A percentile compares a stretch with the other conserved stretches of the same genome.
phyloP scores from a whole-genome alignment of 2,797 vertebrate species.

The Karalla daura region DNA sequence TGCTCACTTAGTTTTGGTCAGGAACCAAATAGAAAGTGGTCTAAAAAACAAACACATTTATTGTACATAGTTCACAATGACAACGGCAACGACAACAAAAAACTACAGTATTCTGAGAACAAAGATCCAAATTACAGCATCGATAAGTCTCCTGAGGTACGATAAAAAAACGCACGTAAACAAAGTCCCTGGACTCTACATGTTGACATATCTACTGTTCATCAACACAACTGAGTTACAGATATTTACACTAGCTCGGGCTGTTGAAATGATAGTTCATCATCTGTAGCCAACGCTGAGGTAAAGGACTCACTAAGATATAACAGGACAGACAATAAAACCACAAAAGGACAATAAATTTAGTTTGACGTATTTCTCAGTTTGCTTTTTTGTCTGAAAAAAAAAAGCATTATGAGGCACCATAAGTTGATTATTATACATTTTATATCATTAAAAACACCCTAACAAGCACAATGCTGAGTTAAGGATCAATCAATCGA shows the following conservation, averaged over 20 bases:
- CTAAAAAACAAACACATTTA: slow-evolving; percentile 68
- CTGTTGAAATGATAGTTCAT: slow-evolving; percentile 9
- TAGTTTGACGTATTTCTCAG: neutral
- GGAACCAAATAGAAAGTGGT: neutral
- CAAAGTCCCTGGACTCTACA: slow-evolving; percentile 25
- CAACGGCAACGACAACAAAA: slow-evolving; percentile 16
- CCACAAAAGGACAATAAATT: neutral
- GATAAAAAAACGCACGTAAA: slow-evolving; percentile 43
- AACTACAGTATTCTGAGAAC: too few species aligned
- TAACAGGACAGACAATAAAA: slow-evolving; percentile 16
- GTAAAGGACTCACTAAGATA: slow-evolving; percentile 9
- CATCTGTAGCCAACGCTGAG: neutral
- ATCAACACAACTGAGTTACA: slow-evolving; percentile 19
- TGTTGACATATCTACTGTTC: slow-evolving; percentile 19
- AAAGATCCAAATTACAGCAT: slow-evolving; percentile 8
- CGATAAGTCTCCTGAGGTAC: slow-evolving; percentile 43
- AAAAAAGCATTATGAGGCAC: slow-evolving; percentile 31
- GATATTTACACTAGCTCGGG: slow-evolving; percentile 53
- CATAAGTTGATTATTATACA: slow-evolving; percentile 18
- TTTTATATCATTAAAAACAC: slow-evolving; percentile 10
- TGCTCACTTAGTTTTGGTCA: neutral
- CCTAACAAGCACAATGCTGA: neutral
- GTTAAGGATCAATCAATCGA: too few species aligned
- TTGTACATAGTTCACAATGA: slow-evolving; percentile 48
- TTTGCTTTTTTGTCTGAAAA: slow-evolving; percentile 21